Evolutionary conservation across 2,113 vertebrate species (phyloP).

Genomic region (Ameiurus melas): DNA sequence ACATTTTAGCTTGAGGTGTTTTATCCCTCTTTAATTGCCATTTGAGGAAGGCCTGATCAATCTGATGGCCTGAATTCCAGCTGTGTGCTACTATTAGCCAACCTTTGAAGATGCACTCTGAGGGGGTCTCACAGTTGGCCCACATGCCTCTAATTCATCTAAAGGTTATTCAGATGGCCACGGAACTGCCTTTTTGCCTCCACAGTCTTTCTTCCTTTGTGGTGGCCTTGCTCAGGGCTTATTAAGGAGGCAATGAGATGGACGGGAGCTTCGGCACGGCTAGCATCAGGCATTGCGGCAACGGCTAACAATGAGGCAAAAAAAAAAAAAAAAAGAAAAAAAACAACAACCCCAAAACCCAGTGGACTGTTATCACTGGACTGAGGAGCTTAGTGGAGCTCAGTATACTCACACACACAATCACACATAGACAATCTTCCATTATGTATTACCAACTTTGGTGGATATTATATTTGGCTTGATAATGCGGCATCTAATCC

Average conservation of each 20-base stretch:
- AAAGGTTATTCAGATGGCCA: conserved; percentile 62
- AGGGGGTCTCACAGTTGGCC: conserved; percentile 49
- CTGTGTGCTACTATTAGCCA: conserved; percentile 50
- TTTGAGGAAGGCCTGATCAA: conserved; percentile 62
- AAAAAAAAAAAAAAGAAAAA: background rate
- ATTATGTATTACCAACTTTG: background rate
- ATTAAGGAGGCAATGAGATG: conserved; percentile 53
- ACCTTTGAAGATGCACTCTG: conserved; percentile 56
- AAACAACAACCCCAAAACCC: background rate
- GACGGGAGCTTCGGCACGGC: conserved; percentile 17
- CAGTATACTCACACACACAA: conserved; percentile 8
- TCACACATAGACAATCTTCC: background rate
- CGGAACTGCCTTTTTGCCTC: conserved; percentile 32
- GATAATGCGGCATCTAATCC: background rate
- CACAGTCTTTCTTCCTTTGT: conserved; percentile 20
- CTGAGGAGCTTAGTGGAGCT: conserved; percentile 43
- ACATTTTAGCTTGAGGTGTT: conserved; percentile 52
- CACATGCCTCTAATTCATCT: conserved; percentile 59
- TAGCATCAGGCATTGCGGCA: background rate
- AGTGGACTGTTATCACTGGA: conserved; percentile 35
- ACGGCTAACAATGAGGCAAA: conserved; percentile 24
- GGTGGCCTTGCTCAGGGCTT: conserved; percentile 19
- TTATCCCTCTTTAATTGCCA: conserved; percentile 59
- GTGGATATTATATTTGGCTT: background rate
- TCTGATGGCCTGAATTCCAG: conserved; percentile 50